Base-by-base conservation (phyloP, 2,888 invertebrate genomes). In the Lasioglossum marginatum region DNA sequence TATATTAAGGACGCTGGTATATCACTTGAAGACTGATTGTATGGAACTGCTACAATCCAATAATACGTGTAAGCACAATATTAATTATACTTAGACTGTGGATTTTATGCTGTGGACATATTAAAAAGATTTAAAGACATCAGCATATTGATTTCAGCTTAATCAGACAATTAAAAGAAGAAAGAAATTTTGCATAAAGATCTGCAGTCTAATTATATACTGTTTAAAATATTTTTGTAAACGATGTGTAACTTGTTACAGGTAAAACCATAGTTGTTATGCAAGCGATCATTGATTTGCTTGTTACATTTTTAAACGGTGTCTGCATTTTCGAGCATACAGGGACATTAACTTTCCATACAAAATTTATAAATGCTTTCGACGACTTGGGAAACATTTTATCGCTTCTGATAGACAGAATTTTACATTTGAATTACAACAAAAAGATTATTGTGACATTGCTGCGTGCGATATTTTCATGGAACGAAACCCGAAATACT, bases 301-400 rank as follows among this genome's bases (percentile, higher is more conserved):
- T 93, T 16, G 60, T 91, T 48, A 87, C 86, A 70, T 88, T 92
- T 87, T 92, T 94, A 19, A 87, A 93, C 52, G 90, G 93, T 52
- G 87, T 93, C 31, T 89, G 90, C 45, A 91, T 95, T 77, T 92
- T 93, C 68, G 93, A 95, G 71, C 80, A 92, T 79, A 90, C 87
- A 16, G 87, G 89, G 45, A 85, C 92, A 43, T 83, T 90, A 74
- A 10, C 80, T 34, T 82, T 79, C 48, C 92, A 93, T 71, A 77
- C 88, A 68, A 94, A 93, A 83, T 94, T 94, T 84, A 76, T 92
- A 23, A 87, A 88, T 57, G 81, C 85, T 43, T 84, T 95, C 57
- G 48, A 82, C 34, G 93, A 94, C 68, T 79, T 94, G 12, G 89
- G 90, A 63, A 88, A 91, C 79, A 77, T 88, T 72, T 71, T 95